Conservation (phyloP, 2,113 vertebrate species). For the Pteropus alecto region DNA sequence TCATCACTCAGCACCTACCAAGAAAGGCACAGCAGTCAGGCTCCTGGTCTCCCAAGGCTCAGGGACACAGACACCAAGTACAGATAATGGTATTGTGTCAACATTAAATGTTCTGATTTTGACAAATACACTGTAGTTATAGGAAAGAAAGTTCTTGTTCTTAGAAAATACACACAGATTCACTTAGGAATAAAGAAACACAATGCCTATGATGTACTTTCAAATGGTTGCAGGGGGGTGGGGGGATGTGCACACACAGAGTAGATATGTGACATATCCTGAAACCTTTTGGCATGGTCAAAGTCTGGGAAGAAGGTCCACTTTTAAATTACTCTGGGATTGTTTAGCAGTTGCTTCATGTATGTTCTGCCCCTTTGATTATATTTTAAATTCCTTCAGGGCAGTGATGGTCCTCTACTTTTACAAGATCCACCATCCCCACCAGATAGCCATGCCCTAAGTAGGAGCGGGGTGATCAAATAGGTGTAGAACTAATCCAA, state of each 20-base stretch:
- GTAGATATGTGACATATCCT: background rate
- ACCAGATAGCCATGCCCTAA: background rate
- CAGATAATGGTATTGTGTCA: background rate
- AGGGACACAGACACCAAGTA: background rate
- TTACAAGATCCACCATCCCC: background rate
- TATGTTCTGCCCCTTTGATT: background rate
- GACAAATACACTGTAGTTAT: background rate
- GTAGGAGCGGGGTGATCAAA: background rate
- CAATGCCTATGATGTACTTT: background rate
- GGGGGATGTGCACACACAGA: background rate
- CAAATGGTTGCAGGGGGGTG: background rate
- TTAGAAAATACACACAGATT: background rate
- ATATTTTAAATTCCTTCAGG: background rate
- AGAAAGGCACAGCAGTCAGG: fast-evolving
- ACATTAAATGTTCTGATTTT: background rate
- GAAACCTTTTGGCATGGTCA: fast-evolving
- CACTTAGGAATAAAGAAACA: background rate
- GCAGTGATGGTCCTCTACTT: background rate
- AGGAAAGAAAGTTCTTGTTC: background rate
- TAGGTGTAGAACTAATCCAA: background rate
- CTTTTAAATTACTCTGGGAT: background rate
- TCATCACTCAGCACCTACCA: slow-evolving; percentile 93
- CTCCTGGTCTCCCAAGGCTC: fast-evolving
- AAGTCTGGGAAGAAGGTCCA: background rate
- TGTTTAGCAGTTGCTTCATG: background rate